Evolutionary conservation across 2,797 vertebrate species (phyloP).

Genomic region (Taeniopygia guttata): DNA sequence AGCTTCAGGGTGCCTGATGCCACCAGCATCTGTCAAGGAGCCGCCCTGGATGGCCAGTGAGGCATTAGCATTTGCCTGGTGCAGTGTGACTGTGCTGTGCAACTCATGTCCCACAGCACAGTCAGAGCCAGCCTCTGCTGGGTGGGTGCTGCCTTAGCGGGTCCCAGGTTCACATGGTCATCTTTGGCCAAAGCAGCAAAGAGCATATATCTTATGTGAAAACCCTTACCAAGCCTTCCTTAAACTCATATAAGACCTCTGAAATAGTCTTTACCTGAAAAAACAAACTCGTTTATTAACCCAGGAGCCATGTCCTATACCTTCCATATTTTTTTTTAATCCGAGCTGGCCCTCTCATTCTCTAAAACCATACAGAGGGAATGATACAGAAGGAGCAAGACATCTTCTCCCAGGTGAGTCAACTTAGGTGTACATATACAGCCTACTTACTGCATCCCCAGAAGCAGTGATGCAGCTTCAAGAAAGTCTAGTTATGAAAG

Average conservation of each 20-base stretch:
- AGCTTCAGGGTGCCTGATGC: background rate
- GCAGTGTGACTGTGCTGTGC: background rate
- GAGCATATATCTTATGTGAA: background rate
- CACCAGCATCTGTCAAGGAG: background rate
- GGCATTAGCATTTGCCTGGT: background rate
- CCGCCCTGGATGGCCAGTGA: background rate
- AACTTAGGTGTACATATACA: background rate
- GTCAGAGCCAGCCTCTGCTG: background rate
- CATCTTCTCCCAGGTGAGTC: background rate
- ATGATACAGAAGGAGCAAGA: background rate
- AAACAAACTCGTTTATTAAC: background rate
- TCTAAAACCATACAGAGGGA: background rate
- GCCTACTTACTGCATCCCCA: background rate
- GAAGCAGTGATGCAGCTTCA: background rate
- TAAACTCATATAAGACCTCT: background rate
- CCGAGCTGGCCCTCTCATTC: background rate
- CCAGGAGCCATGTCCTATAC: background rate
- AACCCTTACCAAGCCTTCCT: background rate
- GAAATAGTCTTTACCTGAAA: background rate
- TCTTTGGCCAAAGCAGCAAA: background rate
- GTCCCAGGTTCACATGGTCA: background rate
- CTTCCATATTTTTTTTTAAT: background rate
- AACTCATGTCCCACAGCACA: accelerated
- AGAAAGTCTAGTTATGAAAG: constrained; percentile 10
- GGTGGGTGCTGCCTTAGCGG: background rate